A percentile compares a stretch with the other conserved stretches of the same genome.
Conservation (phyloP, 2,797 vertebrate species). For the Iguana delicatissima region DNA sequence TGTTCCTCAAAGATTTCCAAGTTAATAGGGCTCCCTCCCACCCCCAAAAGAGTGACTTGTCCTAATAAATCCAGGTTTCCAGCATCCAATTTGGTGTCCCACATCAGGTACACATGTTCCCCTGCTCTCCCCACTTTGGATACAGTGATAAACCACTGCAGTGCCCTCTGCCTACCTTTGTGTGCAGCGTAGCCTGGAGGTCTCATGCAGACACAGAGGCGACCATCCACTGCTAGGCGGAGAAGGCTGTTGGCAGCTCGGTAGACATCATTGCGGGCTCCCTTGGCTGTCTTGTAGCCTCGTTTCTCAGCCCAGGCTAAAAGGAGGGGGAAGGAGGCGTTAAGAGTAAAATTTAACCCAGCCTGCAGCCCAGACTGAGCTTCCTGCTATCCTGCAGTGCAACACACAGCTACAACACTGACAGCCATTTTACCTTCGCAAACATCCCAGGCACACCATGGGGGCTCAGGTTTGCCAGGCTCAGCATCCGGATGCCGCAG, state of each 20-base stretch:
- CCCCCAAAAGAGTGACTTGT: too few relatives aligned
- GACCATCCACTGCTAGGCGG: constrained; percentile 89
- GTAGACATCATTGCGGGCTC: constrained; percentile 91
- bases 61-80: too few relatives aligned
- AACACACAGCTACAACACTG: rapidly evolving
- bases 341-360: neutral
- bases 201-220: constrained; percentile 89
- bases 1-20: neutral
- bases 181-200: constrained; percentile 86
- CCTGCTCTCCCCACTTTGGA: neutral
- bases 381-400: rapidly evolving
- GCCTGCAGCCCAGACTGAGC: neutral
- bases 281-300: constrained; percentile 92
- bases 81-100: too few relatives aligned
- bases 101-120: neutral
- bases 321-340: constrained; percentile 1
- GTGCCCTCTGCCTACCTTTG: constrained; percentile 79
- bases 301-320: constrained; percentile 93
- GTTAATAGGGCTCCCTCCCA: neutral
- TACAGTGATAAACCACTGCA: neutral
- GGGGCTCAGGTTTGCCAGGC: constrained; percentile 61
- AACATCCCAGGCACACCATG: constrained; percentile 93
- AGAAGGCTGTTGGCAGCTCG: constrained; percentile 92
- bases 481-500: constrained; percentile 82
- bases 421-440: constrained; percentile 85